Percentiles rank a stretch among this genome's conserved stretches.
Evolutionary conservation across 2,888 invertebrate species (phyloP).

Genomic region (Campaea margaritaria): DNA sequence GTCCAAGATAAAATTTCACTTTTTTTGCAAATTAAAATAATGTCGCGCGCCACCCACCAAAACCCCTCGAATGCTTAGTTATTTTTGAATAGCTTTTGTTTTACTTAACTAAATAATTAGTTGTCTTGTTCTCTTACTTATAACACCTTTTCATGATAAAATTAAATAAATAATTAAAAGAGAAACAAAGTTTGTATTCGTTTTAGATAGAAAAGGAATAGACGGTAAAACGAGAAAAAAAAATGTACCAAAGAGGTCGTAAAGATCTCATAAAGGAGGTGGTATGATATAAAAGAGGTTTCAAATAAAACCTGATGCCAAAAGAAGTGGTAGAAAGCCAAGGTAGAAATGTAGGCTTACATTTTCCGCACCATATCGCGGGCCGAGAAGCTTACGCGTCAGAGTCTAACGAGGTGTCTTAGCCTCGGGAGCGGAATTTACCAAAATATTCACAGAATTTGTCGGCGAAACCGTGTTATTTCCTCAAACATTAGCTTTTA

Average conservation of each 20-base stretch:
- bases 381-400: constrained; percentile 41
- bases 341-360: no score
- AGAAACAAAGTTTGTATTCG: no score
- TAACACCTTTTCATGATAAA: no score
- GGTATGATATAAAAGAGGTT: constrained; percentile 18
- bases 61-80: neutral
- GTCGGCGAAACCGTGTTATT: constrained; percentile 33
- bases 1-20: constrained; percentile 9
- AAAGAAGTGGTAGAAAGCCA: constrained; percentile 29
- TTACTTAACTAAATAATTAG: no score
- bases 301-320: constrained; percentile 26
- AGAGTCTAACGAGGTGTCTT: constrained; percentile 46
- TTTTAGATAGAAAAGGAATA: no score
- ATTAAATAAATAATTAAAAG: no score
- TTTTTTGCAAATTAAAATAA: constrained; percentile 14
- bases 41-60: neutral
- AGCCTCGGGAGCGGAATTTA: constrained; percentile 37
- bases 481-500: constrained; percentile 26
- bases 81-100: no score
- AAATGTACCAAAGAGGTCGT: no score
- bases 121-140: no score
- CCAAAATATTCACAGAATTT: constrained; percentile 39
- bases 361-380: constrained; percentile 45
- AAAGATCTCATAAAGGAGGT: neutral
- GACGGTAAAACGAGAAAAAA: no score